Evolutionary conservation across 2,113 vertebrate genomes (phyloP).

Genomic region (Scartelaos histophorus): DNA sequence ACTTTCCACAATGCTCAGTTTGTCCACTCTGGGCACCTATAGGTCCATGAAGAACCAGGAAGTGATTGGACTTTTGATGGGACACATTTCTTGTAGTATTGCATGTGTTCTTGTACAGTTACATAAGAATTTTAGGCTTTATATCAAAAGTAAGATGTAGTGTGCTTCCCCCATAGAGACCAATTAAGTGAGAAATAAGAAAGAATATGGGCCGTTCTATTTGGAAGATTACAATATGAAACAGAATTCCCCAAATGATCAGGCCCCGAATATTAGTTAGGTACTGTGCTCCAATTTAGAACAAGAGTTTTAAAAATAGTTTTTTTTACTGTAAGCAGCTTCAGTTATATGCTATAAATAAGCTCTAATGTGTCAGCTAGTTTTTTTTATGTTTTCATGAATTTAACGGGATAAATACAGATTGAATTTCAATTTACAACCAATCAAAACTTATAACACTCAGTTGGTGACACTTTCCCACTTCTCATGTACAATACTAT

Average conservation of each 20-base stretch:
- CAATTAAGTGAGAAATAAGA: slow-evolving; percentile 4
- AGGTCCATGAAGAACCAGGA: not conserved
- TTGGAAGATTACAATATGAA: not conserved
- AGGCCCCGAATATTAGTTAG: not conserved
- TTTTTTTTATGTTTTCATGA: not conserved
- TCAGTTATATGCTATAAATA: not conserved
- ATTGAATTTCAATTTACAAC: not conserved
- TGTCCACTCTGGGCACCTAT: no score
- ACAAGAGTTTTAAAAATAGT: not conserved
- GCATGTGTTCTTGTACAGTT: not conserved
- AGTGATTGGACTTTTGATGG: not conserved
- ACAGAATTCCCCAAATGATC: not conserved
- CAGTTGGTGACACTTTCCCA: no score
- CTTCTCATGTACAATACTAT: no score
- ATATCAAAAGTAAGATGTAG: not conserved
- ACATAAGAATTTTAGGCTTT: not conserved
- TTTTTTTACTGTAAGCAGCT: not conserved
- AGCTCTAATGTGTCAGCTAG: not conserved
- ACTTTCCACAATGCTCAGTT: no score
- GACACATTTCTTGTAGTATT: not conserved
- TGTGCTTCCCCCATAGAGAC: not conserved
- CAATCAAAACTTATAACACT: not conserved
- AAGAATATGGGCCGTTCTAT: not conserved
- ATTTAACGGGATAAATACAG: not conserved
- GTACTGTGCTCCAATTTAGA: not conserved